These are phyloP conservation scores for Drosophila mimica DNA, from an alignment of 2,888 invertebrate genomes.

Conservation along the genomic window DNA sequence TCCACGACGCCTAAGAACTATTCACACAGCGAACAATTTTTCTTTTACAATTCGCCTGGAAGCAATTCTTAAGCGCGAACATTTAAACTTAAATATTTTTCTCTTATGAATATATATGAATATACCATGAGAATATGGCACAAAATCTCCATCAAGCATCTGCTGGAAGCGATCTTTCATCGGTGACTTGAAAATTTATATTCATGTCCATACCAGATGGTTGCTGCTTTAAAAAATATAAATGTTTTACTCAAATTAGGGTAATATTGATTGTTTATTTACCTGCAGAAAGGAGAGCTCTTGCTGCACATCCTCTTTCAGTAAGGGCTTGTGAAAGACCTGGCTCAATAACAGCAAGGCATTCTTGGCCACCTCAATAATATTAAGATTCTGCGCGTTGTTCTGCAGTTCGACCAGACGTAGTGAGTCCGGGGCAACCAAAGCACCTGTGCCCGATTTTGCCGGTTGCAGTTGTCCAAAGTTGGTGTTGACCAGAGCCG, in stretches of 20 bases:
- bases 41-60: slow-evolving; percentile 21
- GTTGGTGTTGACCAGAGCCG: neutral
- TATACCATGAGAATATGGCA: neutral
- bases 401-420: slow-evolving; percentile 38
- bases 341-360: slow-evolving; percentile 59
- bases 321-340: slow-evolving; percentile 65
- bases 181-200: slow-evolving; percentile 22
- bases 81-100: slow-evolving; percentile 4
- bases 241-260: neutral
- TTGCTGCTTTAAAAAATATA: slow-evolving; percentile 18
- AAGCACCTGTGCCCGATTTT: neutral
- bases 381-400: neutral
- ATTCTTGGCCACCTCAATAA: slow-evolving; percentile 44
- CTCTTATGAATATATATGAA: neutral
- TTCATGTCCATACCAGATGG: slow-evolving; percentile 23
- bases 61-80: slow-evolving; percentile 1
- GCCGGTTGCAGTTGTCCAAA: neutral
- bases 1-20: slow-evolving; percentile 1
- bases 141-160: neutral
- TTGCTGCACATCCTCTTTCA: slow-evolving; percentile 75
- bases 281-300: slow-evolving; percentile 77
- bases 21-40: slow-evolving; percentile 1
- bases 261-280: slow-evolving; percentile 4
- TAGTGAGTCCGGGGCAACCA: slow-evolving; percentile 3
- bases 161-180: slow-evolving; percentile 46